These are phyloP conservation scores for Ganaspis brasiliensis DNA, from an alignment of 2,888 invertebrate genomes.

Conservation along the genomic window DNA sequence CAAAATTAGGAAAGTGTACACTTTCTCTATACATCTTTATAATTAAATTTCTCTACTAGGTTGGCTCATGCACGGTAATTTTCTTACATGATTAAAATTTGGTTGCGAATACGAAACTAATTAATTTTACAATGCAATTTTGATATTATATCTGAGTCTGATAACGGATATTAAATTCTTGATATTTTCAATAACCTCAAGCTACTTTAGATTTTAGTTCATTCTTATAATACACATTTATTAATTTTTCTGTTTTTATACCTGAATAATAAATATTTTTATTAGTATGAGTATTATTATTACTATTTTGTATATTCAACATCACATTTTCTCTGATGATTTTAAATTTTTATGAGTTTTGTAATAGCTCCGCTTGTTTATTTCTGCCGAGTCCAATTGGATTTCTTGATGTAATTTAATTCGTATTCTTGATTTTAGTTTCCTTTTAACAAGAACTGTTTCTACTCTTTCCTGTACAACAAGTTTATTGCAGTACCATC, in stretches of 20 bases:
- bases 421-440: neutral
- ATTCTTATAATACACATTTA: too few species aligned
- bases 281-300: too few species aligned
- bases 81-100: neutral
- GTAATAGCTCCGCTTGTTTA: neutral
- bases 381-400: neutral
- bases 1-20: too few species aligned
- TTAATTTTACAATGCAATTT: conserved; percentile 2
- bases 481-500: neutral
- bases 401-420: conserved; percentile 1
- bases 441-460: neutral
- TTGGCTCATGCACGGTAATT: neutral
- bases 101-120: neutral
- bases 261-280: too few species aligned
- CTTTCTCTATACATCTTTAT: too few species aligned
- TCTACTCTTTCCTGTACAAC: neutral
- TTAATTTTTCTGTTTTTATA: too few species aligned
- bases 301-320: too few species aligned
- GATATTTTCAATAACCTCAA: too few species aligned
- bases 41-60: too few species aligned
- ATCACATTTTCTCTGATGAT: too few species aligned
- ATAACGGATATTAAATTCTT: neutral
- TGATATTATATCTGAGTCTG: neutral
- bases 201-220: too few species aligned
- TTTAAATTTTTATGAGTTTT: neutral